Conservation (phyloP, 2,888 invertebrate species). For the Tuta absoluta region DNA sequence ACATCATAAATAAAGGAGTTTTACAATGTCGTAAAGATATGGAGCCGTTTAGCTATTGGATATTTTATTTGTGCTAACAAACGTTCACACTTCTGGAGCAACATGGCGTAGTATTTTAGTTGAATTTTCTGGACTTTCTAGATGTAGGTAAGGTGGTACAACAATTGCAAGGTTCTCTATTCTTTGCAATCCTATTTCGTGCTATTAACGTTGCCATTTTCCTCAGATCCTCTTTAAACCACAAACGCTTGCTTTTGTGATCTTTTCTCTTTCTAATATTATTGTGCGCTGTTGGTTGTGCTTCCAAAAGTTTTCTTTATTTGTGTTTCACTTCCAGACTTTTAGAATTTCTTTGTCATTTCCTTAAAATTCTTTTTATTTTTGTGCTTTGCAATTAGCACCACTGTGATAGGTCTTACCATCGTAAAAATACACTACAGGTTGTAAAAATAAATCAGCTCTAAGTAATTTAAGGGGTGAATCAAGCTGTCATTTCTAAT, state of each 20-base stretch:
- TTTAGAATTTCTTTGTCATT: constrained; percentile 6
- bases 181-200: not conserved
- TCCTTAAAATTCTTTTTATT: not conserved
- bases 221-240: constrained; percentile 13
- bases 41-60: constrained; percentile 17
- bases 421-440: too few species aligned
- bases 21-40: constrained; percentile 20
- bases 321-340: constrained; percentile 5
- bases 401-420: too few species aligned
- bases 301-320: not conserved
- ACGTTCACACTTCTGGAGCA: not conserved
- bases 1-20: constrained; percentile 18
- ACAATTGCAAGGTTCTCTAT: not conserved
- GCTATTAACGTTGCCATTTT: constrained; percentile 11
- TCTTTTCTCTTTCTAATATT: constrained; percentile 3
- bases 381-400: not conserved
- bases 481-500: too few species aligned
- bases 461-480: too few species aligned
- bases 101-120: not conserved
- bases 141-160: not conserved
- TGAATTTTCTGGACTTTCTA: not conserved
- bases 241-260: constrained; percentile 7
- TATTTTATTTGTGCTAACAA: constrained; percentile 10
- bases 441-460: too few species aligned
- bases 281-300: not conserved